Conservation (phyloP, 2,888 invertebrate species). For the Erebia aethiops region DNA sequence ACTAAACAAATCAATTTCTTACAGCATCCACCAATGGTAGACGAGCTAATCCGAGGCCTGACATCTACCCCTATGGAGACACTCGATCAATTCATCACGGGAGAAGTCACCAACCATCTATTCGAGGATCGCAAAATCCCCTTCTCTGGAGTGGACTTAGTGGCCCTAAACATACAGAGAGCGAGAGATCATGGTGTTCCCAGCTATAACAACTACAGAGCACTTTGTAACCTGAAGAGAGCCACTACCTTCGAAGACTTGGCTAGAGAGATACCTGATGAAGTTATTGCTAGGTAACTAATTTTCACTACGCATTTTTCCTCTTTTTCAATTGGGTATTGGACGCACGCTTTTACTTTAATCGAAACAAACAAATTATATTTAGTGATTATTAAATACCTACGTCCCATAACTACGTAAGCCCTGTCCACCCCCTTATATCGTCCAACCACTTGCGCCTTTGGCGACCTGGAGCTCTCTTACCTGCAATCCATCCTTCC, state of each 20-base stretch:
- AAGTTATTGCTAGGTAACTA: conserved; percentile 86
- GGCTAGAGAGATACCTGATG: conserved; percentile 92
- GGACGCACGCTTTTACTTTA: too few species aligned
- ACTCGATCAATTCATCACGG: conserved; percentile 95
- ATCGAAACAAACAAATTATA: too few species aligned
- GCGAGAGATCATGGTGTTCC: conserved; percentile 94
- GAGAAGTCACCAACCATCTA: conserved; percentile 96
- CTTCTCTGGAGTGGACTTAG: conserved; percentile 95
- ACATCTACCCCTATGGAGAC: conserved; percentile 96
- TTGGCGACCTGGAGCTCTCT: too few species aligned
- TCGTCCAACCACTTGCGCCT: too few species aligned
- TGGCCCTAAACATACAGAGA: conserved; percentile 95
- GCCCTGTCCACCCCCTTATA: too few species aligned
- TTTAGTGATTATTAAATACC: too few species aligned
- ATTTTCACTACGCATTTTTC: too few species aligned
- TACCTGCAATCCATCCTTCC: too few species aligned
- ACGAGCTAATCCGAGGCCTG: conserved; percentile 93
- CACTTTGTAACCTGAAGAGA: conserved; percentile 93
- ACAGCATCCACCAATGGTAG: conserved; percentile 88
- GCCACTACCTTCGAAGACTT: conserved; percentile 94
- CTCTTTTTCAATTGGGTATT: too few species aligned
- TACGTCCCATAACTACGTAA: too few species aligned
- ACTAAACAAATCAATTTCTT: conserved; percentile 21
- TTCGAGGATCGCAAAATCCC: conserved; percentile 95
- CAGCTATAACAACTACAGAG: conserved; percentile 95